phyloP scores from a whole-genome alignment of 1,140 invertebrate species.

The Anoplolepis gracilipes region DNA sequence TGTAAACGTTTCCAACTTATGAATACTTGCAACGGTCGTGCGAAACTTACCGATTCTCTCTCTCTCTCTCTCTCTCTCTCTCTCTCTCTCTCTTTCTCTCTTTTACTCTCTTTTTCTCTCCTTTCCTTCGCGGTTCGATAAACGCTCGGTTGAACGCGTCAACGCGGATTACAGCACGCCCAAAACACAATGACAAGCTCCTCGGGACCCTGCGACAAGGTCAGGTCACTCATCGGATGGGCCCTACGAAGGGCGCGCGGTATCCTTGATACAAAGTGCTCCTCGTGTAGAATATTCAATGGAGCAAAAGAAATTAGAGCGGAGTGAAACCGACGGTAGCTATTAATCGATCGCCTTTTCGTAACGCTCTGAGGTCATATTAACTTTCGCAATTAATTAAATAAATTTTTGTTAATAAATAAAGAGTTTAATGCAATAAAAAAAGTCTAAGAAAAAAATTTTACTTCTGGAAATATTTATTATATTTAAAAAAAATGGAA shows the following conservation, averaged over 20 bases:
- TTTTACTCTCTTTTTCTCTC: slow-evolving; percentile 65
- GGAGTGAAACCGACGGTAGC: slow-evolving; percentile 31
- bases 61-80: slow-evolving; percentile 65
- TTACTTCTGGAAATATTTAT: neutral
- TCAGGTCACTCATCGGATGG: slow-evolving; percentile 54
- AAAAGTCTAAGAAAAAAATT: neutral
- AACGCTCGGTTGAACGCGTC: slow-evolving; percentile 56
- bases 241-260: slow-evolving; percentile 41
- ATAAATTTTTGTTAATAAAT: neutral
- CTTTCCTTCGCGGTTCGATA: slow-evolving; percentile 62
- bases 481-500: neutral
- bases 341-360: slow-evolving; percentile 34
- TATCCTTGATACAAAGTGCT: slow-evolving; percentile 60
- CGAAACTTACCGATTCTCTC: slow-evolving; percentile 43
- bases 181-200: slow-evolving; percentile 69
- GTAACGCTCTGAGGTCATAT: neutral
- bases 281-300: slow-evolving; percentile 64
- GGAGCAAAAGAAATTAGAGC: slow-evolving; percentile 61
- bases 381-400: neutral
- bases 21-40: slow-evolving; percentile 45
- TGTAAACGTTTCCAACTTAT: slow-evolving; percentile 31
- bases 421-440: neutral
- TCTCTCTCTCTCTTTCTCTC: slow-evolving; percentile 70
- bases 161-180: slow-evolving; percentile 66
- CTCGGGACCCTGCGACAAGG: slow-evolving; percentile 41